Evolutionary conservation across 2,797 vertebrate genomes (phyloP), one percentile per base, ranked within the genome.

Genomic region (Sebastes trivittatus): DNA sequence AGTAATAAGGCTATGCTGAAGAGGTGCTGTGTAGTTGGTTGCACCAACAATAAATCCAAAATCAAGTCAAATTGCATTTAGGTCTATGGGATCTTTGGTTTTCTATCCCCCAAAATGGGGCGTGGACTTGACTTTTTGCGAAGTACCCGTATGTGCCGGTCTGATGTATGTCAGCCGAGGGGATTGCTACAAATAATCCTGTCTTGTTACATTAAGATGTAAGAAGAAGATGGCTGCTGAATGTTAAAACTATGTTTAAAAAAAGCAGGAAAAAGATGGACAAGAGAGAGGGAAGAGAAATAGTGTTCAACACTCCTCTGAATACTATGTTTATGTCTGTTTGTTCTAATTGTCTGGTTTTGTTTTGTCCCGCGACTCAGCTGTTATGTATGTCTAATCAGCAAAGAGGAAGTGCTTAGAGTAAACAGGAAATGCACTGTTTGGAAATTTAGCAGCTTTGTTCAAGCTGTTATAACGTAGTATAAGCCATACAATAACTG

Each of bases 401-500:
- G 55, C 80, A 79, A 61, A 62, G 74, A 85, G 91, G 92, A 93
- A 92, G 73, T 86, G 65, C 29, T 78, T 1, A 2, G 71, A 16
- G 73, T 92, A 89, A 93, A 94, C 90, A 92, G 92, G 93, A 94
- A 92, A 82, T 82, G 75, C 59, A 20, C 6, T 88, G 85, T 91
- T 90, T 84, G 61, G 64, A 78, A 79, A 83, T 76, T 61, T 72
- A 29, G 70, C 62, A 68, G 34, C 76, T 68, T 13, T 38, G 20
- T 38, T 62, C 11, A 55, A 68, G 27, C 29, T 32, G 23, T 72
- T 62, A 4, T 22, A 55, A 60, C 58, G 38, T 42, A 42, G 42
- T 49, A 49, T 20, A 1, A 49, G 23, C 49, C 20, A 5, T 23
- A 49, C 62, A 71, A 46, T 77, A 65, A 75, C 13, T 11, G 36